These are phyloP conservation scores for Lacerta bilineata DNA, from an alignment of 2,797 vertebrate species.

Conservation along the genomic window DNA sequence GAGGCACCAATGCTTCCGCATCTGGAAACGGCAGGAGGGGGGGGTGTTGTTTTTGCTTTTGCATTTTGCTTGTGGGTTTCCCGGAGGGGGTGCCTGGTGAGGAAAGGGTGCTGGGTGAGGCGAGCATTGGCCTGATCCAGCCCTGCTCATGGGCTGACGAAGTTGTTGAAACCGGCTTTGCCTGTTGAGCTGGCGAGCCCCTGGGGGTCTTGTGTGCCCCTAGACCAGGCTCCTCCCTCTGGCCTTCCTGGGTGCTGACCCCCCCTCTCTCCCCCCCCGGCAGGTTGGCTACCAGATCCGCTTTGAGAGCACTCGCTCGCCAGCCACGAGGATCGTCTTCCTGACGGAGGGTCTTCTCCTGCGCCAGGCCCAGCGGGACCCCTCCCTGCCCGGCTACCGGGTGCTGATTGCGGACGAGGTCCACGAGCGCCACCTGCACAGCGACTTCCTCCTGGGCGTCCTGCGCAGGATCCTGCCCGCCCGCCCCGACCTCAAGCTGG, in stretches of 20 bases:
- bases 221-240: too few relatives aligned
- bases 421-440: conserved; percentile 92
- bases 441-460: conserved; percentile 91
- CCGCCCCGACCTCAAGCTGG: conserved; percentile 84
- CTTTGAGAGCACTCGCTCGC: conserved; percentile 88
- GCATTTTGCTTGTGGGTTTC: too few relatives aligned
- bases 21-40: too few relatives aligned
- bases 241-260: background rate
- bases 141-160: too few relatives aligned
- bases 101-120: too few relatives aligned
- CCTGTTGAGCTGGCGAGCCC: too few relatives aligned
- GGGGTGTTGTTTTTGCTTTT: too few relatives aligned
- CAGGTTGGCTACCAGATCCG: conserved; percentile 96
- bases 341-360: conserved; percentile 93
- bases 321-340: conserved; percentile 88
- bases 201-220: too few relatives aligned
- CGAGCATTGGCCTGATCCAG: too few relatives aligned
- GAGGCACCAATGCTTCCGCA: too few relatives aligned
- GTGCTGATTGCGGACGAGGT: conserved; percentile 92
- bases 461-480: conserved; percentile 82
- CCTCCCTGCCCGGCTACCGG: conserved; percentile 81
- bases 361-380: conserved; percentile 89
- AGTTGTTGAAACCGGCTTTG: too few relatives aligned
- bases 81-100: too few relatives aligned
- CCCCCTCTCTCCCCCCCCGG: rapidly evolving